Evolutionary conservation across 2,113 vertebrate genomes (phyloP).

Genomic region (Melanerpes formicivorus): DNA sequence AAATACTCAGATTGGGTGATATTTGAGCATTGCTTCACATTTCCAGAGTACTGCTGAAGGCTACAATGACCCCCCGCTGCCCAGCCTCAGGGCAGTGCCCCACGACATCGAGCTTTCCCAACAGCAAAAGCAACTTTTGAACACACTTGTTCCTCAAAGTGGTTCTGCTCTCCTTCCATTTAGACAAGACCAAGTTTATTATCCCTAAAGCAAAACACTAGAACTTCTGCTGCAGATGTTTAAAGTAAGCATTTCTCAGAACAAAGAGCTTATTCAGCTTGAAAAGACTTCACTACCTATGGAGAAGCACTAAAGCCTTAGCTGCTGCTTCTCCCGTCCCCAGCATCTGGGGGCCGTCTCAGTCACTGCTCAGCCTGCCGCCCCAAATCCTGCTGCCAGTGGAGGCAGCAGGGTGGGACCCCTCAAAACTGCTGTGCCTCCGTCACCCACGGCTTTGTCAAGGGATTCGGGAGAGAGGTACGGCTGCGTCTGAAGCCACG

Average conservation of each 20-base stretch:
- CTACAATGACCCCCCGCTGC: background rate
- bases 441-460: slow-evolving; percentile 62
- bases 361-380: slow-evolving; percentile 22
- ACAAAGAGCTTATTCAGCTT: slow-evolving; percentile 66
- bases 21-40: background rate
- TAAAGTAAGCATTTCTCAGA: slow-evolving; percentile 30
- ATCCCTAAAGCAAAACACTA: background rate
- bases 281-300: background rate
- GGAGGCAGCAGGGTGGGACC: slow-evolving; percentile 47
- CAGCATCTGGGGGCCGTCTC: slow-evolving; percentile 17
- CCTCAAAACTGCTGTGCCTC: slow-evolving; percentile 57
- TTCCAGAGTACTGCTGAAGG: background rate
- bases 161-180: background rate
- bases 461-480: slow-evolving; percentile 29
- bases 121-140: background rate
- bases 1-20: background rate
- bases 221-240: background rate
- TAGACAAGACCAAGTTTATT: background rate
- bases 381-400: slow-evolving; percentile 25
- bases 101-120: background rate
- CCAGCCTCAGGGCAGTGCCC: background rate
- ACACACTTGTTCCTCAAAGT: accelerated
- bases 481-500: slow-evolving; percentile 38
- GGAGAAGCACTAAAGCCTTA: background rate
- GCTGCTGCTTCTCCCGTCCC: background rate